These are phyloP conservation scores for Ardeotis arabs DNA, from an alignment of 2,113 vertebrate genomes.

Conservation along the genomic window DNA sequence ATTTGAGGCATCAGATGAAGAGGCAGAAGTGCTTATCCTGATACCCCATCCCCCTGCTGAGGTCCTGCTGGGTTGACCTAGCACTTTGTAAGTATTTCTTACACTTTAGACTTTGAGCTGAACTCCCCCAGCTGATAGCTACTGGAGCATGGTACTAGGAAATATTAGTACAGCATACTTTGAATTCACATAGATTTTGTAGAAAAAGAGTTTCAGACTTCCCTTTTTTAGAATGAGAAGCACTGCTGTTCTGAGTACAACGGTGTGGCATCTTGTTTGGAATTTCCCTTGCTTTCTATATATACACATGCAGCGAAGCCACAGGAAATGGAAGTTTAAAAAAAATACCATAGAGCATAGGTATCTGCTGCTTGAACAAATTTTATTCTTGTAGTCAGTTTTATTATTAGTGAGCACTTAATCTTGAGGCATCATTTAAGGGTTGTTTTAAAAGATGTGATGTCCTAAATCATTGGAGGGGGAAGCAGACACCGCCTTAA, in stretches of 20 bases:
- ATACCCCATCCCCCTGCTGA: background rate
- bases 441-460: background rate
- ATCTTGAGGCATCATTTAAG: background rate
- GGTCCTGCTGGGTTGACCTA: background rate
- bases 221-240: conserved; percentile 58
- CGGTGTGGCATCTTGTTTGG: conserved; percentile 56
- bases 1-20: background rate
- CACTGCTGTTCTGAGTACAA: conserved; percentile 46
- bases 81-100: background rate
- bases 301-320: conserved; percentile 45
- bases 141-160: background rate
- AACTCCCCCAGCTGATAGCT: background rate
- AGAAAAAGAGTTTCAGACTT: conserved; percentile 59
- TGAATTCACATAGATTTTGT: conserved; percentile 67
- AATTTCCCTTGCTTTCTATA: conserved; percentile 73
- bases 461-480: background rate
- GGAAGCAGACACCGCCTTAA: background rate
- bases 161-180: conserved; percentile 24
- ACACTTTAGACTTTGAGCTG: background rate
- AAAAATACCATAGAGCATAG: conserved; percentile 41
- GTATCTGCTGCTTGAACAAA: conserved; percentile 34
- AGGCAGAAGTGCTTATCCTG: background rate
- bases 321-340: conserved; percentile 65
- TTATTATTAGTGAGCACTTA: conserved; percentile 43
- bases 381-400: conserved; percentile 36